Base-by-base conservation (phyloP, 92 coral and sea anemone genomes). In the Metridium senile region DNA sequence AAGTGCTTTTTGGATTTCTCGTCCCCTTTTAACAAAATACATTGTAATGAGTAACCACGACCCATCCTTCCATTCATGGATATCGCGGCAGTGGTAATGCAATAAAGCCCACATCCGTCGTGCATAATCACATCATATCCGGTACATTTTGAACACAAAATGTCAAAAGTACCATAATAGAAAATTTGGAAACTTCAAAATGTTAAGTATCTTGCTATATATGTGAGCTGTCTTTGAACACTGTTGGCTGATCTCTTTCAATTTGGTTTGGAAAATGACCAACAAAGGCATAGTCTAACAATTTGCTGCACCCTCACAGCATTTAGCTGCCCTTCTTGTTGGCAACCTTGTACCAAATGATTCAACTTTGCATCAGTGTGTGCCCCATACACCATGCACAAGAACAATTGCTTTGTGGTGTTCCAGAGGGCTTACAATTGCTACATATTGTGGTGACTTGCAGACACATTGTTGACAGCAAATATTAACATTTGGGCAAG, bases 1-100 rank as follows among this genome's bases (percentile, higher is more conserved):
- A 33, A 86, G 83, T 66, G 70, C 68, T 72, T 83, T 70, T 58
- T 76, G 86, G 63, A 76, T 82, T 72, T 87, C 87, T 30, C 87
- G n/a, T n/a, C n/a, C n/a, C n/a, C n/a, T n/a, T n/a, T n/a, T n/a
- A n/a, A n/a, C n/a, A 35, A 87, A 82, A 63, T 77, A 87, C 11
- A 87, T 22, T n/a, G 91, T 87, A 17, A 87, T 65, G 73, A 81
- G 82, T 63, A 87, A 82, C 91, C 84, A 86, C 19, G 86, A 83
- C 35, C n/a, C n/a, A n/a, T n/a, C n/a, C n/a, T n/a, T n/a, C n/a
- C n/a, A n/a, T n/a, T n/a, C n/a, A n/a, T n/a, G n/a, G n/a, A n/a
- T n/a, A n/a, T n/a, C n/a, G n/a, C n/a, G n/a, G n/a, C n/a, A n/a
- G n/a, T n/a, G n/a, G n/a, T n/a, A n/a, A n/a, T n/a, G n/a, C n/a